Base-by-base conservation (phyloP, 1,140 invertebrate species). In the Venustaconcha ellipsiformis region DNA sequence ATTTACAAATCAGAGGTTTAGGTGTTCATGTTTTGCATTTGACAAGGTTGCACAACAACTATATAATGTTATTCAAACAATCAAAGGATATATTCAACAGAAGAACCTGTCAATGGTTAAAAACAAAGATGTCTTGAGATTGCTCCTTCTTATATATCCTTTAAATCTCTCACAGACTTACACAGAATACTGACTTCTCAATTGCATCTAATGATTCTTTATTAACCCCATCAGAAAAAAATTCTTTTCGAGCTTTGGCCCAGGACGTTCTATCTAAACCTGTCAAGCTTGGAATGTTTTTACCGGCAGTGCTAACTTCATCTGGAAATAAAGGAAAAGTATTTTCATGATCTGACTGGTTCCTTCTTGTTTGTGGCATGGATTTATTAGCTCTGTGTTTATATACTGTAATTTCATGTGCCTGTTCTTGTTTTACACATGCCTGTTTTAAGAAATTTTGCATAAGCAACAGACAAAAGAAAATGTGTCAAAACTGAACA, bases 141-240 rank as follows among this genome's bases (percentile, higher is more conserved):
- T 48, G 58, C 23, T 30, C 20, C 17, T 14, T 30, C 5, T 37
- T 57, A 57, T 8, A 14, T 2, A 67, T n/a, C 48, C 57, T 23
- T n/a, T 67, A 14, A n/a, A n/a, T 12, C n/a, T 59, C 26, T 14
- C 17, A 23, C 60, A 57, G 56, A 83, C 88, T 89, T 80, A 92
- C 91, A 86, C 89, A 86, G 64, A 91, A 86, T 55, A 91, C 86
- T 48, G 91, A 86, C 71, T 83, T 89, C 78, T 92, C 90, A 60
- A 92, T 84, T 26, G 83, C 74, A 64, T 90, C 81, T 48, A 92
- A 82, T 20, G 88, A 89, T 26, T 91, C 88, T 65, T 84, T 84
- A 82, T 92, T 92, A 57, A 90, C 78, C 30, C 91, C 91, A n/a
- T 81, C 69, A 26, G 70, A 81, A 69, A 92, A 90, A 76, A 90